Evolutionary conservation across 2,113 vertebrate species (phyloP).

Genomic region (Elaphurus davidianus): DNA sequence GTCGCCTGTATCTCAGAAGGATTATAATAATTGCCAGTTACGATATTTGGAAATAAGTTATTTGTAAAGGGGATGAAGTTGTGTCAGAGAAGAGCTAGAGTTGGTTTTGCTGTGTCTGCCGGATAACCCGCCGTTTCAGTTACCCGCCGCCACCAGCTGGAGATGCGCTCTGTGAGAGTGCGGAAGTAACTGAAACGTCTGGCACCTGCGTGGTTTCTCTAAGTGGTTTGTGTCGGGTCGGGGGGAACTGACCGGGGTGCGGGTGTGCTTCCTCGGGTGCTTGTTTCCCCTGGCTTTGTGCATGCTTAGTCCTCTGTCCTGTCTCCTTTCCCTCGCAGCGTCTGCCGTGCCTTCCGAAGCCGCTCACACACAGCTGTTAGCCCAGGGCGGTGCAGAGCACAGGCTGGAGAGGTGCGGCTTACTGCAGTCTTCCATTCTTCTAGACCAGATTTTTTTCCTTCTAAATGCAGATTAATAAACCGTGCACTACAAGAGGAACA

Average conservation of each 20-base stretch:
- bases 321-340: not conserved
- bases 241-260: not conserved
- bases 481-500: constrained; percentile 75
- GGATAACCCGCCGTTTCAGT: not conserved
- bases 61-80: not conserved
- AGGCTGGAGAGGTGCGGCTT: constrained; percentile 62
- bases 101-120: not conserved
- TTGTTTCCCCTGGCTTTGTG: not conserved
- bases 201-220: not conserved
- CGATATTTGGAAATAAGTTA: not conserved
- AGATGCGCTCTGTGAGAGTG: not conserved
- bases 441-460: constrained; percentile 78
- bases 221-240: not conserved
- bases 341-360: constrained; percentile 64
- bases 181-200: not conserved
- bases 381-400: constrained; percentile 55
- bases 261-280: not conserved
- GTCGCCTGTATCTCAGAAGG: not conserved
- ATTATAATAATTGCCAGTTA: not conserved
- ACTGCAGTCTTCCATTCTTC: constrained; percentile 73
- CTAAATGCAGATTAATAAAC: constrained; percentile 83
- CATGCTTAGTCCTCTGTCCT: not conserved
- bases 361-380: constrained; percentile 52
- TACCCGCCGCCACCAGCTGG: not conserved
- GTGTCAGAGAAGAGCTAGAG: not conserved